Percentiles rank a stretch among this genome's conserved stretches.
Conservation (phyloP, 1,140 invertebrate genomes). For the Brachionus sp. region DNA sequence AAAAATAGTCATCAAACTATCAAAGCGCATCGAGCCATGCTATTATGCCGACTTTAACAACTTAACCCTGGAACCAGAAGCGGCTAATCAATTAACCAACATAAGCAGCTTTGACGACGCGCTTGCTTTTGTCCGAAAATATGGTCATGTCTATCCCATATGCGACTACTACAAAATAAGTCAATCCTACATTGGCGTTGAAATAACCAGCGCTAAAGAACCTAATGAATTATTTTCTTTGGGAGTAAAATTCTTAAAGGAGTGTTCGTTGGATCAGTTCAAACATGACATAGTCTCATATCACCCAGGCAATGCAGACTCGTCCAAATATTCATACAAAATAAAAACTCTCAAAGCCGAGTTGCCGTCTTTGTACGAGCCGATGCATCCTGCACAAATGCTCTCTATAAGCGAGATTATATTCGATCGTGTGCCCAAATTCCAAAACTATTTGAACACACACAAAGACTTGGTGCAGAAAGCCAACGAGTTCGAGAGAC, state of each 20-base stretch:
- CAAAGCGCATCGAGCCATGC: not conserved
- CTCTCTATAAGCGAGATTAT: not conserved
- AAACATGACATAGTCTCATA: not conserved
- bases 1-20: not conserved
- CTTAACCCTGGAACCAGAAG: not conserved
- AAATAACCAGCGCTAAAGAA: not conserved
- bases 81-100: not conserved
- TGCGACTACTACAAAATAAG: not conserved
- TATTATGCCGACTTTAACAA: not conserved
- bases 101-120: not conserved
- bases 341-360: not conserved
- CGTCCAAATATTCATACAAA: not conserved
- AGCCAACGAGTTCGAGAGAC: not conserved
- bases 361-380: not conserved
- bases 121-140: not conserved
- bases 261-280: not conserved
- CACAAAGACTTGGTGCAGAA: not conserved
- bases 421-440: too few relatives aligned
- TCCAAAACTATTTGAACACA: not conserved
- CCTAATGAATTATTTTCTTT: not conserved
- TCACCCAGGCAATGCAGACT: not conserved
- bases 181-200: not conserved
- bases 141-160: not conserved
- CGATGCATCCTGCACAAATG: not conserved
- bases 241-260: not conserved